A percentile compares a stretch with the other conserved stretches of the same genome.
Conservation (phyloP, 2,888 invertebrate species). For the Macaria liturata region DNA sequence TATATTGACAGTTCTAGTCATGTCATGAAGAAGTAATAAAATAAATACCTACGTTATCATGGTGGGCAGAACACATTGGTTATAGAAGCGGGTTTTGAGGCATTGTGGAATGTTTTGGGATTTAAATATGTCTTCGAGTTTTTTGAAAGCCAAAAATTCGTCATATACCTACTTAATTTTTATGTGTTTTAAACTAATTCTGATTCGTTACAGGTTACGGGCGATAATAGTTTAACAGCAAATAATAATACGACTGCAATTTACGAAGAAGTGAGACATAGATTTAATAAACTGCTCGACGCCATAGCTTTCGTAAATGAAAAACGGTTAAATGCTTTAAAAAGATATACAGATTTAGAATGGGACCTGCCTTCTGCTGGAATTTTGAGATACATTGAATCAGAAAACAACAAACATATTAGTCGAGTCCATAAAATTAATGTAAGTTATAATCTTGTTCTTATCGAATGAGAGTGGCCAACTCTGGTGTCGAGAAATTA, state of each 20-base stretch:
- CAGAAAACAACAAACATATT: neutral
- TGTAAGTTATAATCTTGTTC: neutral
- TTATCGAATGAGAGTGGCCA: too few species aligned
- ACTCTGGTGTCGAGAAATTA: too few species aligned
- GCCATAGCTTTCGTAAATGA: neutral
- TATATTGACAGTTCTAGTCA: too few species aligned
- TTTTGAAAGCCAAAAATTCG: too few species aligned
- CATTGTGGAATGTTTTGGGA: too few species aligned
- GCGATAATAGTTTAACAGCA: neutral
- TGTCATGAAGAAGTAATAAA: too few species aligned
- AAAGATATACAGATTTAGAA: neutral
- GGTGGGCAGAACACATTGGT: too few species aligned
- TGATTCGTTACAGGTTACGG: slow-evolving; percentile 1
- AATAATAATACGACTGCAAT: neutral
- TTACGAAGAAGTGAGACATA: neutral
- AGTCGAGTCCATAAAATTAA: neutral
- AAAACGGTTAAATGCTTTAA: neutral
- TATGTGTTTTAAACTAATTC: too few species aligned
- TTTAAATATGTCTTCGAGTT: too few species aligned
- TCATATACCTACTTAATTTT: too few species aligned
- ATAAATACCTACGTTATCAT: too few species aligned
- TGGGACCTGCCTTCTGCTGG: neutral
- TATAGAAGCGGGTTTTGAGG: too few species aligned
- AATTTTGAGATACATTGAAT: neutral
- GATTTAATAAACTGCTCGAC: neutral